phyloP scores from a whole-genome alignment of 2,888 invertebrate species.

The Macropis europaea region DNA sequence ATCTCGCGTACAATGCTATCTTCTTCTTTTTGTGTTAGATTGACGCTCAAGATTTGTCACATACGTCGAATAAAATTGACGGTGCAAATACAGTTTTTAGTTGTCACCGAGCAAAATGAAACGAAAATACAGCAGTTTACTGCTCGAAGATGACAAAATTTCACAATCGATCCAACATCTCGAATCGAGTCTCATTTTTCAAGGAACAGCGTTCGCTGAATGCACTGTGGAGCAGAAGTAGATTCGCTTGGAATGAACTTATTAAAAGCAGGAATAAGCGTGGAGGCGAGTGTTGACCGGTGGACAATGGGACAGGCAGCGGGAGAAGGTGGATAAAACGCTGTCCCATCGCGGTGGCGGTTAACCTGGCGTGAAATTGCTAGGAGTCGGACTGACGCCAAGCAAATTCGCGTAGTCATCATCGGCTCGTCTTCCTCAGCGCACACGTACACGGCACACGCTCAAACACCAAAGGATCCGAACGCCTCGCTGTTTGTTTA shows the following conservation, averaged over 20 bases:
- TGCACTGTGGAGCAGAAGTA: neutral
- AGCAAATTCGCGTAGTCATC: conserved; percentile 73
- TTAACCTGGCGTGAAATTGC: conserved; percentile 79
- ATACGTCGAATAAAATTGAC: no score
- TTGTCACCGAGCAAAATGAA: no score
- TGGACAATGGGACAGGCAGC: conserved; percentile 62
- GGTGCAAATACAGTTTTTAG: no score
- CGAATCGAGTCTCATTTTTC: no score
- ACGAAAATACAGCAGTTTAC: no score
- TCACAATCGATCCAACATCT: no score
- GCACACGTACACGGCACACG: conserved; percentile 32
- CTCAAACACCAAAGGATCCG: conserved; percentile 43
- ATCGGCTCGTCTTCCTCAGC: conserved; percentile 64
- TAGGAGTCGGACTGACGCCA: conserved; percentile 75
- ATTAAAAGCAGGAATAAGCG: conserved; percentile 65
- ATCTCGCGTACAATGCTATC: no score
- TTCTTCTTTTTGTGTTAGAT: no score
- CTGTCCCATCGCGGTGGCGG: conserved; percentile 76
- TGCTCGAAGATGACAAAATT: no score
- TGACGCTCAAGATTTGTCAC: no score
- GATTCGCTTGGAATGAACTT: conserved; percentile 53
- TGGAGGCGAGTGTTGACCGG: conserved; percentile 50
- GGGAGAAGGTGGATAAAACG: conserved; percentile 69
- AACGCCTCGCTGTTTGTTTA: conserved; percentile 52
- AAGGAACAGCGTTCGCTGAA: no score